Conservation (phyloP, 2,113 vertebrate genomes). For the Pteronura brasiliensis region DNA sequence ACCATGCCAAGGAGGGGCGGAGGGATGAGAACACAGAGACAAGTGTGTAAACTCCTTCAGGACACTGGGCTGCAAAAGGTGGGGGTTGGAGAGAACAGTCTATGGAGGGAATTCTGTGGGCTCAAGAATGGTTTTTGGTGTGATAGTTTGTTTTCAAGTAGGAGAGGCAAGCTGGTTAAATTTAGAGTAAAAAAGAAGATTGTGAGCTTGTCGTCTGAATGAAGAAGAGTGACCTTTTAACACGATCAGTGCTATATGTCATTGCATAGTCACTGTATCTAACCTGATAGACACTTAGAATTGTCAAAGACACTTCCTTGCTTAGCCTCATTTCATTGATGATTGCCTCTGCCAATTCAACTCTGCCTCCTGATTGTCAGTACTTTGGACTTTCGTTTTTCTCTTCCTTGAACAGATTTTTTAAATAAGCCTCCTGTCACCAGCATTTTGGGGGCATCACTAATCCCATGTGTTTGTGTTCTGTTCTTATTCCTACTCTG, state of each 20-base stretch:
- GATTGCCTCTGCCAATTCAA: not conserved
- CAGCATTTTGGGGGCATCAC: not conserved
- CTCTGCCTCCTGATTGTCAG: not conserved
- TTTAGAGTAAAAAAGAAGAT: not conserved
- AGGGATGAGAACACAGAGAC: no score
- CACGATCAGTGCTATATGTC: not conserved
- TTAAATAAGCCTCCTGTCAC: not conserved
- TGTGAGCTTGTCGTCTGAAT: not conserved
- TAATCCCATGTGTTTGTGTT: not conserved
- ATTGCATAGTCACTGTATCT: not conserved
- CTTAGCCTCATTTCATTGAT: not conserved
- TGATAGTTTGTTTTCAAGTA: not conserved
- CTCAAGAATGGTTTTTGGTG: not conserved
- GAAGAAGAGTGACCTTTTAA: not conserved
- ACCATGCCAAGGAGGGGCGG: fast-evolving
- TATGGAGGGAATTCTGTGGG: not conserved
- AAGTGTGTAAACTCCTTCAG: not conserved
- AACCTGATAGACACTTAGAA: not conserved
- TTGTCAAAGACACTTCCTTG: not conserved
- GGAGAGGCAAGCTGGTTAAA: not conserved
- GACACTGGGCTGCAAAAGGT: not conserved
- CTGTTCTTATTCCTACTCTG: not conserved
- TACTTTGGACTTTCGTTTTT: not conserved
- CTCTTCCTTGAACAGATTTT: slow-evolving; percentile 15
- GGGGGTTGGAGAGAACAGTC: not conserved